A percentile compares a stretch with the other conserved stretches of the same genome.
Evolutionary conservation across 1,140 invertebrate species (phyloP).

Genomic region (Pissodes strobi): DNA sequence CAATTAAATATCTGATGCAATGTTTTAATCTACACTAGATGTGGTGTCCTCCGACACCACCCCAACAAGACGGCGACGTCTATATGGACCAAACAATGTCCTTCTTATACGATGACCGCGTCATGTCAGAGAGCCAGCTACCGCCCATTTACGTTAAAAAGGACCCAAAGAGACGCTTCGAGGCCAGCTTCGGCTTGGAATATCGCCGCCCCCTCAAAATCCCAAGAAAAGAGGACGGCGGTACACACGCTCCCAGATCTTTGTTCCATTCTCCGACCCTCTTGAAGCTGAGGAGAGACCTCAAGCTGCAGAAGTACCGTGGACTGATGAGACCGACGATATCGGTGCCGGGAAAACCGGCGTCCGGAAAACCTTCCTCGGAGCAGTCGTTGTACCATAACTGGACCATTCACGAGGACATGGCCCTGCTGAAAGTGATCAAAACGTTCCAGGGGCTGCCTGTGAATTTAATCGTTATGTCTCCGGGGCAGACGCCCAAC

Average conservation of each 20-base stretch:
- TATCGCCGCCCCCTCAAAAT: slow-evolving; percentile 66
- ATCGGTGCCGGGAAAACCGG: slow-evolving; percentile 62
- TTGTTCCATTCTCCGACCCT: slow-evolving; percentile 83
- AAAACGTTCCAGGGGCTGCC: slow-evolving; percentile 82
- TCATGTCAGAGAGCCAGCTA: slow-evolving; percentile 82
- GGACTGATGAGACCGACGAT: slow-evolving; percentile 65
- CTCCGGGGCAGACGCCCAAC: slow-evolving; percentile 86
- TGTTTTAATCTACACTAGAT: no score
- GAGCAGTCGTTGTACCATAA: slow-evolving; percentile 74
- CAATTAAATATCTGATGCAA: no score
- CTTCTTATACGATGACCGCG: slow-evolving; percentile 82
- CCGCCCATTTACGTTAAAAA: slow-evolving; percentile 86
- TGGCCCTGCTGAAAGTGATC: slow-evolving; percentile 83
- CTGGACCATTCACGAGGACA: slow-evolving; percentile 91
- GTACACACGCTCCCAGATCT: slow-evolving; percentile 77
- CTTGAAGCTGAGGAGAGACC: slow-evolving; percentile 59
- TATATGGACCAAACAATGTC: slow-evolving; percentile 85
- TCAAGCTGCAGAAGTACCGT: slow-evolving; percentile 70
- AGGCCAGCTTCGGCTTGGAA: slow-evolving; percentile 59
- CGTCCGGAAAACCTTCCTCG: slow-evolving; percentile 60
- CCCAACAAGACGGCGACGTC: slow-evolving; percentile 87
- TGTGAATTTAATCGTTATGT: slow-evolving; percentile 75
- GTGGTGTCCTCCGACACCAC: slow-evolving; percentile 94
- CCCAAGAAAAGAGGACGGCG: slow-evolving; percentile 72
- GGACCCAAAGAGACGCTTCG: slow-evolving; percentile 73